Evolutionary conservation across 2,797 vertebrate genomes (phyloP).

Genomic region (Crenichthys baileyi): DNA sequence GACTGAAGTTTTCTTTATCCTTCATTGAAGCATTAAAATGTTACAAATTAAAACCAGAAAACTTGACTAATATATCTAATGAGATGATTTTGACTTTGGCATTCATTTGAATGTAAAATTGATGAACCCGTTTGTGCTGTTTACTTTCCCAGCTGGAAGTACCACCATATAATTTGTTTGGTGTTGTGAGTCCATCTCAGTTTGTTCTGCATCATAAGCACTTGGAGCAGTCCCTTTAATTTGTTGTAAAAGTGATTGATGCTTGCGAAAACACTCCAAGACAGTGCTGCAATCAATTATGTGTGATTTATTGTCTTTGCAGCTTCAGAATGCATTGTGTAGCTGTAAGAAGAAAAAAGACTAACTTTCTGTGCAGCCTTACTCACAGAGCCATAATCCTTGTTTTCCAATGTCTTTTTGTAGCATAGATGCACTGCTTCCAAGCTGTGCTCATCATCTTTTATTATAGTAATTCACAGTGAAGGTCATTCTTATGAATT

Average conservation of each 20-base stretch:
- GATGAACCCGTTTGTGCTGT: conserved; percentile 20
- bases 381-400: conserved; percentile 38
- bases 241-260: conserved; percentile 79
- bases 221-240: conserved; percentile 68
- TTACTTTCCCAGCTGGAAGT: conserved; percentile 41
- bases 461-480: conserved; percentile 74
- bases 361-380: conserved; percentile 40
- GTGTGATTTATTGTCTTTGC: conserved; percentile 77
- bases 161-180: conserved; percentile 48
- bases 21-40: conserved; percentile 15
- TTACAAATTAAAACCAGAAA: conserved; percentile 14
- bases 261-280: conserved; percentile 64
- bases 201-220: conserved; percentile 63
- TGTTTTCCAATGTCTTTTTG: conserved; percentile 25
- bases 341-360: conserved; percentile 49
- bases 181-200: conserved; percentile 43
- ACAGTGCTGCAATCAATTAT: conserved; percentile 76
- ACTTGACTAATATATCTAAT: conserved; percentile 25
- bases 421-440: conserved; percentile 39
- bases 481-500: conserved; percentile 79
- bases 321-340: conserved; percentile 49
- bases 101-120: conserved; percentile 39
- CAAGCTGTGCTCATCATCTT: conserved; percentile 69
- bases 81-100: conserved; percentile 22
- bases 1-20: conserved; percentile 15